phyloP scores from a whole-genome alignment of 1,140 invertebrate genomes.

The Melitaea cinxia region DNA sequence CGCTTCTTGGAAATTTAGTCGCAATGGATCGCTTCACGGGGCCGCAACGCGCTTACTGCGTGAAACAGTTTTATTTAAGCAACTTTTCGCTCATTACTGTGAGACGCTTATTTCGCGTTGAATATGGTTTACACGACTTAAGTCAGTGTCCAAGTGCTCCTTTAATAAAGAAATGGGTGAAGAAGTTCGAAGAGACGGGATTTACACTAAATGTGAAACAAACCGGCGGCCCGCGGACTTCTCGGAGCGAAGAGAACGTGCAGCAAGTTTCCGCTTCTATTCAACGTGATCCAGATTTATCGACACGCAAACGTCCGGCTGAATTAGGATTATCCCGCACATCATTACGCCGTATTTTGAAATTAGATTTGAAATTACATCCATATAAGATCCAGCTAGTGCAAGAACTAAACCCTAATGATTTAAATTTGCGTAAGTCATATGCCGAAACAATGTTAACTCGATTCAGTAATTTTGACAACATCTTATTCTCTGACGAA shows the following conservation, averaged over 20 bases:
- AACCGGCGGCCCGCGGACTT: background rate
- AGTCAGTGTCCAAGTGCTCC: no score
- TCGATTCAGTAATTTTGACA: constrained; percentile 38
- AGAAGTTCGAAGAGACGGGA: background rate
- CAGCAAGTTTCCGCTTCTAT: constrained; percentile 38
- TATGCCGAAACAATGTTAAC: constrained; percentile 33
- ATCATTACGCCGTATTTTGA: constrained; percentile 46
- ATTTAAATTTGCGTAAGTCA: constrained; percentile 22
- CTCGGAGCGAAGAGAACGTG: constrained; percentile 36
- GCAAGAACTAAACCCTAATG: no score
- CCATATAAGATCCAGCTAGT: constrained; percentile 31
- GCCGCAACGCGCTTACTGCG: no score
- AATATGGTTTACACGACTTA: no score
- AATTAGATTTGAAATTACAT: constrained; percentile 46
- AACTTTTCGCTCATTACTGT: no score
- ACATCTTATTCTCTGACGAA: constrained; percentile 58
- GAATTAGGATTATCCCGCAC: constrained; percentile 36
- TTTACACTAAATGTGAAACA: background rate
- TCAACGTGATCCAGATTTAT: constrained; percentile 37
- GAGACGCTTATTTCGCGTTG: no score
- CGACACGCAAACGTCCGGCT: constrained; percentile 41
- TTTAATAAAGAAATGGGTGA: background rate
- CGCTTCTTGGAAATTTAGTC: no score
- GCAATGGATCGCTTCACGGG: no score
- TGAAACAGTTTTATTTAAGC: constrained; percentile 22